Evolutionary conservation across 1,140 invertebrate species (phyloP).

Genomic region (Probaryconus sp.): DNA sequence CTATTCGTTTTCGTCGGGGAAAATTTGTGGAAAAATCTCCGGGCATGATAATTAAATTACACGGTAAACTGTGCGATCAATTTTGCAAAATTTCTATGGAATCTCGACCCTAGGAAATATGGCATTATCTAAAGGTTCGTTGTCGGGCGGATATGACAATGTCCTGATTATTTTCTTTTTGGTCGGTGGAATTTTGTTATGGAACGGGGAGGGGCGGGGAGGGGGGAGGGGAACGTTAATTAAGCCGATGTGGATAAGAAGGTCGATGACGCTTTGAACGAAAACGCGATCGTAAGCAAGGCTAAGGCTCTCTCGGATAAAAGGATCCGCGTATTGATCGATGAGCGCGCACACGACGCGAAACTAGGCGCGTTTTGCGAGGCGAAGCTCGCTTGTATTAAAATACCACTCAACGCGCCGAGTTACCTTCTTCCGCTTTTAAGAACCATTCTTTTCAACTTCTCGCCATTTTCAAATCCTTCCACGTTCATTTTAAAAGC

Average conservation of each 20-base stretch:
- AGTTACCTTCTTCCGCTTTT: constrained; percentile 29
- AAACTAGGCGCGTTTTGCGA: no score
- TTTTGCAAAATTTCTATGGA: no score
- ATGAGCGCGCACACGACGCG: constrained; percentile 50
- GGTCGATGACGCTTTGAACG: constrained; percentile 33
- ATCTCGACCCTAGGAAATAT: no score
- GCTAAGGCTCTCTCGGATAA: constrained; percentile 39
- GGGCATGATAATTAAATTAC: no score
- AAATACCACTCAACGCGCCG: constrained; percentile 15
- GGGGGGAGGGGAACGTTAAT: constrained; percentile 11
- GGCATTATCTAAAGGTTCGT: no score
- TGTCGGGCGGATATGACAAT: no score
- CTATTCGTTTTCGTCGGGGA: no score
- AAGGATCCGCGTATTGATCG: constrained; percentile 57
- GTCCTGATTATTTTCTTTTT: no score
- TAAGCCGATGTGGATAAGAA: constrained; percentile 32
- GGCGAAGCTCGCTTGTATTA: constrained; percentile 35
- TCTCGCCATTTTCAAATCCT: background rate
- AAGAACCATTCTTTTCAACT: constrained; percentile 7
- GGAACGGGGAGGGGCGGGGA: background rate
- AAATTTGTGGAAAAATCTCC: no score
- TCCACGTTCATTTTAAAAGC: constrained; percentile 1
- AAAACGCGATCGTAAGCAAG: constrained; percentile 30
- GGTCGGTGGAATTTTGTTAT: constrained; percentile 4
- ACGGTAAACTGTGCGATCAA: no score